Base-by-base conservation (phyloP, 2,113 vertebrate species). In the Diadophis punctatus region DNA sequence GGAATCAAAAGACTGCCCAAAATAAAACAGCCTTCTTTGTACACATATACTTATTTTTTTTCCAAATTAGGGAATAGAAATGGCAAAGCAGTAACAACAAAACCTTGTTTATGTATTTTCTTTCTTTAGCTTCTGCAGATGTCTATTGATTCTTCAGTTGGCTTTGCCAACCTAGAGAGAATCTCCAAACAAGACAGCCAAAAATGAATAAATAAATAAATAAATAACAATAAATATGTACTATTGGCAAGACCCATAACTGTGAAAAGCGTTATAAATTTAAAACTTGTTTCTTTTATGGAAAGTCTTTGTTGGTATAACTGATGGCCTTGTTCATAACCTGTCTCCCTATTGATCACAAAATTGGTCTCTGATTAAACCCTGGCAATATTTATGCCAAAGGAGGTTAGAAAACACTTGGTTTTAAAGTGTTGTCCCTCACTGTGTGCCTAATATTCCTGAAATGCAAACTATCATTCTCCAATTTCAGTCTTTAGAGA, bases 301-400 rank as follows among this genome's bases (percentile, higher is more conserved):
- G 60, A 92, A 55, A 88, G 86, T 39, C 60, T n/a, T 92, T 92
- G 58, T 55, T 92, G 25, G 55, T 68, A 80, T 51, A 92, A 63
- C 55, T 48, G 20, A 80, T 80, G 60, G 5, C 60, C 51, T 88
- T 92, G 86, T 92, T 92, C 51, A 34, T 39, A 80, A 63, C 51
- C 53, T 30, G 14, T 92, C 2, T 80, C 60, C 60, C 60, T 46
- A 23, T 74, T 88, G 51, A 92, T 74, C 49, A 39, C 25, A 55
- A 30, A n/a, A 1, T 22, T 46, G 55, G 60, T 39, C 91, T 12
- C 39, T 92, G 51, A 2, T 88, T 60, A 88, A 92, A 55, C 8
- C 52, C 52, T 2, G 74, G n/a, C 23, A 60, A 80, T 27, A 87
- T 92, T 80, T 49, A 86, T 87, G 49, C 12, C 90, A 43, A 52